These are phyloP conservation scores for Clavelina lepadiformis DNA, from an alignment of 23 tunicate genomes.

Conservation along the genomic window DNA sequence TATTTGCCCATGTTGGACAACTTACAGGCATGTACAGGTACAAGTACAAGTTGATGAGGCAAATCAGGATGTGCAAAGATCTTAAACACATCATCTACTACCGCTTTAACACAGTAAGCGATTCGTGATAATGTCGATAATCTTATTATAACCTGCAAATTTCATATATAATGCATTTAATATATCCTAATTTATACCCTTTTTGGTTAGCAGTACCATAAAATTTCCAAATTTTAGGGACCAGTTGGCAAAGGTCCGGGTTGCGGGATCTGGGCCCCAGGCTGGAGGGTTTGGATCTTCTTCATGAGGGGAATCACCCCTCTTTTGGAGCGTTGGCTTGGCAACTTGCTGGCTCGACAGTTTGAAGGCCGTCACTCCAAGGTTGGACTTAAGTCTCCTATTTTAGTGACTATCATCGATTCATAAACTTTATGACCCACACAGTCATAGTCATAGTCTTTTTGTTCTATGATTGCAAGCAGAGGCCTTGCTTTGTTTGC, in stretches of 20 bases:
- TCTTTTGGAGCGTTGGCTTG: constrained; percentile 92
- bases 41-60: constrained; percentile 97
- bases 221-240: constrained; percentile 34
- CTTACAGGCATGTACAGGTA: constrained; percentile 99
- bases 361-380: constrained; percentile 98
- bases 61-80: constrained; percentile 98
- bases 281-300: constrained; percentile 98
- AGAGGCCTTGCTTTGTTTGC: no score
- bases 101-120: constrained; percentile 92
- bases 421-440: neutral
- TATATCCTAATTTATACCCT: neutral
- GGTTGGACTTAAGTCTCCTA: constrained; percentile 19
- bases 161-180: neutral
- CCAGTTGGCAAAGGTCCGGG: constrained; percentile 99
- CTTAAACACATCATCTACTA: constrained; percentile 97
- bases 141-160: neutral
- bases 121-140: neutral
- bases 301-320: constrained; percentile 99
- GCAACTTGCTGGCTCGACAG: constrained; percentile 95
- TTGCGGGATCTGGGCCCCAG: constrained; percentile 99
- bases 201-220: neutral
- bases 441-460: neutral
- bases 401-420: neutral
- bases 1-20: constrained; percentile 96
- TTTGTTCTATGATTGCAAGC: neutral